Evolutionary conservation across 2,797 vertebrate species (phyloP).

Genomic region (Silurus lanzhouensis): DNA sequence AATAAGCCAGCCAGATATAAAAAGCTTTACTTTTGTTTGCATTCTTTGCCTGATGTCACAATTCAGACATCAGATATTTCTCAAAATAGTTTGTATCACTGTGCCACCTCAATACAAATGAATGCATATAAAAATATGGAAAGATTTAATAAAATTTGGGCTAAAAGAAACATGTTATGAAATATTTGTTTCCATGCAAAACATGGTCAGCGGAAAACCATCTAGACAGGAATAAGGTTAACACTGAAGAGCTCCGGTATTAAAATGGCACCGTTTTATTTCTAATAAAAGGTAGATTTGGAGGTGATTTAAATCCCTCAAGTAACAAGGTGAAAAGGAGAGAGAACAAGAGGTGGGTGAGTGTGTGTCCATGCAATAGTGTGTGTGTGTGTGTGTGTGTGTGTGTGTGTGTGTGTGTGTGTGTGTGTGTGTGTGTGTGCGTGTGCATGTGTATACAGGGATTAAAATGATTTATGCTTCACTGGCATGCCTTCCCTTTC

Average conservation of each 20-base stretch:
- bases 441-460: conserved; percentile 58
- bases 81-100: conserved; percentile 48
- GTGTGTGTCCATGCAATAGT: conserved; percentile 20
- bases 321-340: conserved; percentile 57
- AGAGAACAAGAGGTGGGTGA: conserved; percentile 43
- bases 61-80: conserved; percentile 58
- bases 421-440: conserved; percentile 30
- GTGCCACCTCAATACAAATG: conserved; percentile 32
- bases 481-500: conserved; percentile 66
- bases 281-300: conserved; percentile 68
- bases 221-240: conserved; percentile 71
- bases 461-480: conserved; percentile 74
- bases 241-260: conserved; percentile 65
- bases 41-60: conserved; percentile 60
- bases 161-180: conserved; percentile 64
- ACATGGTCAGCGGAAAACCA: conserved; percentile 70
- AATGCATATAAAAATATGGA: conserved; percentile 65
- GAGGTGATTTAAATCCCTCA: conserved; percentile 56
- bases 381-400: background rate
- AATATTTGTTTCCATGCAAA: conserved; percentile 67
- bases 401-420: conserved; percentile 40
- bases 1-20: conserved; percentile 51
- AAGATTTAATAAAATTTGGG: conserved; percentile 43
- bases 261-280: conserved; percentile 59
- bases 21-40: conserved; percentile 63